Conservation (phyloP, 2,888 invertebrate genomes). For the Sturmia bella region DNA sequence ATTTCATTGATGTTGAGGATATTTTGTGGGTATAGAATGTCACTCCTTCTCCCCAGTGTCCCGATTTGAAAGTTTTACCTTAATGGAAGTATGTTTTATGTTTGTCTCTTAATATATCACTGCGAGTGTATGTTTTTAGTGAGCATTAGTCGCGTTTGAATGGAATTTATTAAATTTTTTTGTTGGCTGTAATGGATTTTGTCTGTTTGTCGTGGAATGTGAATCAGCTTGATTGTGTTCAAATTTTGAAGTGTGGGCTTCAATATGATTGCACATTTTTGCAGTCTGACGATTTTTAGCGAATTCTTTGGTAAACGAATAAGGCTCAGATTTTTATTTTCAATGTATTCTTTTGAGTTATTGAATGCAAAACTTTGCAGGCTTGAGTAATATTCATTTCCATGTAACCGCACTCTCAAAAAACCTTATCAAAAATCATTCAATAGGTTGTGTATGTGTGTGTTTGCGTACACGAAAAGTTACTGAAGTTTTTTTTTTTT, state of each 20-base stretch:
- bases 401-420: no score
- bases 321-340: neutral
- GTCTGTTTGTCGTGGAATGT: conserved; percentile 47
- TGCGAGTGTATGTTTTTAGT: neutral
- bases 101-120: conserved; percentile 23
- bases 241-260: conserved; percentile 33
- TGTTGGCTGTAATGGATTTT: conserved; percentile 66
- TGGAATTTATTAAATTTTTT: conserved; percentile 24
- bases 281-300: conserved; percentile 42
- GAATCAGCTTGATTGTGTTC: conserved; percentile 6
- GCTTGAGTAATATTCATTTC: no score
- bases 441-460: no score
- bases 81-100: conserved; percentile 45
- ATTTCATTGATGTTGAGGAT: conserved; percentile 47
- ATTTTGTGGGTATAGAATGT: conserved; percentile 49
- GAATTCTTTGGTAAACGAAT: conserved; percentile 22
- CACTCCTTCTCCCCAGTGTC: neutral
- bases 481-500: no score
- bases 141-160: neutral
- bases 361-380: neutral
- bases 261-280: conserved; percentile 53
- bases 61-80: conserved; percentile 32
- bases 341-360: neutral
- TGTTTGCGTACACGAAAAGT: no score
- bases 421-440: no score